Base-by-base conservation (phyloP, 2,888 invertebrate species). In the Cremastinae sp. region DNA sequence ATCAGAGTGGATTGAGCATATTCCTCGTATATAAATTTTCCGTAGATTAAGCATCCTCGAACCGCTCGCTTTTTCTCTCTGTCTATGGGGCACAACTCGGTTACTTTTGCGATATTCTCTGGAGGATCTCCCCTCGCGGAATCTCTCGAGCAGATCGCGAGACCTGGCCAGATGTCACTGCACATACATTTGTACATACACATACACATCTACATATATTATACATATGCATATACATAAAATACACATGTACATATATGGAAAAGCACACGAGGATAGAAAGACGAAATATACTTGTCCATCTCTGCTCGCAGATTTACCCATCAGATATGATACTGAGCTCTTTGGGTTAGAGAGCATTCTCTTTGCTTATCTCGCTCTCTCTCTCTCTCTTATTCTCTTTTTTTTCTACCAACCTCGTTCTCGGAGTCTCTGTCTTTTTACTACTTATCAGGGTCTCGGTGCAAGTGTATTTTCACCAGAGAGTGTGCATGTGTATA, bases 91-190 rank as follows among this genome's bases (percentile, higher is more conserved):
- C 18, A 16, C 28, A 59, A 69, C 49, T 71, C 62, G 61, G 51
- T 64, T 53, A 28, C 71, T 71, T 41, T 20, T 14, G 65, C 71
- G 66, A 75, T 71, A 56, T 41, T 47, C 65, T 72, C 56, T 41
- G 72, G 66, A 66, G 68, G 71, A 37, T 18, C 66, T 56, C 47
- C 62, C 68, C 71, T 75, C 71, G 75, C 53, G 56, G 18, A 56
- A 75, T 75, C 75, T 66, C 72, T 68, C 71, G 66, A 66, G 75
- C 68, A 51, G 75, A 75, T 75, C 72, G 61, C 75, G 66, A 75
- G 72, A 75, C 71, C 61, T 47, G 75, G 72, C 75, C 75, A 75
- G 75, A 75, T 75, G 75, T 75, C 72, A 75, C 75, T 53, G 51
- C 66, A 68, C 56, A 62, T 51, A 75, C 66, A 75, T 59, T 71